phyloP scores from a whole-genome alignment of 2,888 invertebrate genomes.

The Cylloceria caligata region DNA sequence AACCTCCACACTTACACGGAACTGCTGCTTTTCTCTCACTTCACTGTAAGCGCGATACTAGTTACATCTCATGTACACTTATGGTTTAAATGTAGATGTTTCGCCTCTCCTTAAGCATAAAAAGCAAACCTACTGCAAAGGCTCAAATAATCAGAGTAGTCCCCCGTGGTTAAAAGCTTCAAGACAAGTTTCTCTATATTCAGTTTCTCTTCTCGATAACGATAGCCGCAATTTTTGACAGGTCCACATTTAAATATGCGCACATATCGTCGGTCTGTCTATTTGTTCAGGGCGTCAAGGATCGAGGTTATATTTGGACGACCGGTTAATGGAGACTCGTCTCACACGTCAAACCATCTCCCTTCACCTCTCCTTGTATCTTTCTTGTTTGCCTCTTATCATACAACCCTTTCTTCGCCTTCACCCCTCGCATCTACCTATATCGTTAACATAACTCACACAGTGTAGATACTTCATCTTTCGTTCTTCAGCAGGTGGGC shows the following conservation, averaged over 20 bases:
- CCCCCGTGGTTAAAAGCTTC: no score
- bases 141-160: no score
- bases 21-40: no score
- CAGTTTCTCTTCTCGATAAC: no score
- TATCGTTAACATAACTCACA: constrained; percentile 13
- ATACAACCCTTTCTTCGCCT: constrained; percentile 3
- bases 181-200: no score
- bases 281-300: constrained; percentile 2
- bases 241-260: neutral
- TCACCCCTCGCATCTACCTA: neutral
- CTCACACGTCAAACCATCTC: constrained; percentile 10
- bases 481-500: constrained; percentile 42
- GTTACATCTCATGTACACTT: no score
- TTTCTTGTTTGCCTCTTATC: constrained; percentile 6
- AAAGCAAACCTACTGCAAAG: no score
- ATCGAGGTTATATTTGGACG: constrained; percentile 31
- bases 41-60: no score
- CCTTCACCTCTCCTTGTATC: constrained; percentile 1
- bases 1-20: no score
- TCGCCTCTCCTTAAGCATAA: no score
- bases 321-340: constrained; percentile 34
- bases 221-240: neutral
- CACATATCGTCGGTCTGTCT: constrained; percentile 12
- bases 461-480: constrained; percentile 50
- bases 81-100: no score